Base-by-base conservation (phyloP, 1,140 invertebrate species). In the Camponotus pennsylvanicus region DNA sequence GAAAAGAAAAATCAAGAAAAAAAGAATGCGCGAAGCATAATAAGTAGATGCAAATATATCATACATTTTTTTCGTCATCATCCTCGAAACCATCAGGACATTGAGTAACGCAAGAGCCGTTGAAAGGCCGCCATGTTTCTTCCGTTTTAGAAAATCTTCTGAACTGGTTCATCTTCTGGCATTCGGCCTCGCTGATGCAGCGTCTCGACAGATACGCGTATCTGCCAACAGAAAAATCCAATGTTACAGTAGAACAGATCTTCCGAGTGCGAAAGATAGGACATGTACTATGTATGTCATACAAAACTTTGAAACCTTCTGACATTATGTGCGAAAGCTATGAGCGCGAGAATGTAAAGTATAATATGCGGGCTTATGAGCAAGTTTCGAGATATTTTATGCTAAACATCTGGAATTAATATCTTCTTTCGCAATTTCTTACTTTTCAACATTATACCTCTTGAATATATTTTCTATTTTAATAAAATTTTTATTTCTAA, bases 131-230 rank as follows among this genome's bases (percentile, higher is more conserved):
- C 93, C 94, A 95, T 37, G 80, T 78, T 0, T 91, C 89, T 0
- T 88, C 89, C 18, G 40, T 80, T 63, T 63, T 88, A 27, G 66
- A 86, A 0, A 92, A 45, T 63, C 85, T 90, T 13, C 91, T 86
- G 37, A 70, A 8, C 34, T 66, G 55, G 63, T 92, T 93, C 80
- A 93, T 89, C 34, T 63, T 59, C 0, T 89, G 40, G 88, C 97
- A 97, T 86, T 96, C 95, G 1, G 92, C 78, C 70, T 95, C 94
- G 7, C 94, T 95, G 27, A 97, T 91, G 90, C 97, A 97, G 64
- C 96, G 92, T 64, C 96, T 93, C 63, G 95, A 93, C 7, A 94
- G 91, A 90, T 95, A 96, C 92, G 92, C 42, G 49, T 89, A 92
- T 88, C 93, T 94, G 67, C n/a, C 66, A 64, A 85, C 49, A 67